phyloP scores from a whole-genome alignment of 2,888 invertebrate genomes.

The Drosophila merina region DNA sequence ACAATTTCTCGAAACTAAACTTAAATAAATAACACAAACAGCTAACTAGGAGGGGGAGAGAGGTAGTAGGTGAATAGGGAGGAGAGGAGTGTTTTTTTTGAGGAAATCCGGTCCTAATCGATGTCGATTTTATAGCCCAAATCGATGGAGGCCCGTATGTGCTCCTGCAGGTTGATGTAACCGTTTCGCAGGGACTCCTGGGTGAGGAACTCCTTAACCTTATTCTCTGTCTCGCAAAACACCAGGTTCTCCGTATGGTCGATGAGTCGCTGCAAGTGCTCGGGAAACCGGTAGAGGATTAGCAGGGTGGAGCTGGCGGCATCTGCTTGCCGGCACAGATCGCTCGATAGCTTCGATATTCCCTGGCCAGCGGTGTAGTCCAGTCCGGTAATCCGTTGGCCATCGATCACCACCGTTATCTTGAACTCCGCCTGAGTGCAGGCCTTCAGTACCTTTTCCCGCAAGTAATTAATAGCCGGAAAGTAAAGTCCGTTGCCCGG shows the following conservation, averaged over 20 bases:
- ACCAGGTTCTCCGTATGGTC: slow-evolving; percentile 82
- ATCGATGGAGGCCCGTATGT: slow-evolving; percentile 83
- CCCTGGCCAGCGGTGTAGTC: slow-evolving; percentile 89
- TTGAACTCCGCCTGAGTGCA: slow-evolving; percentile 84
- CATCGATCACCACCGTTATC: slow-evolving; percentile 87
- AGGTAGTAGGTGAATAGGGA: slow-evolving; percentile 5
- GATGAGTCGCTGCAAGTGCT: slow-evolving; percentile 77
- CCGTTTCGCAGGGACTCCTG: slow-evolving; percentile 83
- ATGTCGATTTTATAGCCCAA: slow-evolving; percentile 83
- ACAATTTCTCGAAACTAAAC: slow-evolving; percentile 36
- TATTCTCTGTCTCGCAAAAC: slow-evolving; percentile 80
- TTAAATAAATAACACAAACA: slow-evolving; percentile 61
- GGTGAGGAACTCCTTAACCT: slow-evolving; percentile 80
- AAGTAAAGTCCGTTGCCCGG: slow-evolving; percentile 89
- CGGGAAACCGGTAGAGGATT: slow-evolving; percentile 77
- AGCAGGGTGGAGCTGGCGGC: slow-evolving; percentile 72
- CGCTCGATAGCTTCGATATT: slow-evolving; percentile 81
- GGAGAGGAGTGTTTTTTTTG: not conserved
- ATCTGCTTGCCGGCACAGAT: slow-evolving; percentile 73
- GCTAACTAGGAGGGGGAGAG: slow-evolving; percentile 44
- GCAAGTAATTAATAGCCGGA: slow-evolving; percentile 88
- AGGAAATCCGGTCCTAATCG: slow-evolving; percentile 56
- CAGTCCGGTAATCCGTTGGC: slow-evolving; percentile 87
- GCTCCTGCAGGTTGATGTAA: slow-evolving; percentile 81
- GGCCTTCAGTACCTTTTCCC: slow-evolving; percentile 86